Conservation (phyloP, 2,797 vertebrate genomes). For the Epinephelus malabaricus region DNA sequence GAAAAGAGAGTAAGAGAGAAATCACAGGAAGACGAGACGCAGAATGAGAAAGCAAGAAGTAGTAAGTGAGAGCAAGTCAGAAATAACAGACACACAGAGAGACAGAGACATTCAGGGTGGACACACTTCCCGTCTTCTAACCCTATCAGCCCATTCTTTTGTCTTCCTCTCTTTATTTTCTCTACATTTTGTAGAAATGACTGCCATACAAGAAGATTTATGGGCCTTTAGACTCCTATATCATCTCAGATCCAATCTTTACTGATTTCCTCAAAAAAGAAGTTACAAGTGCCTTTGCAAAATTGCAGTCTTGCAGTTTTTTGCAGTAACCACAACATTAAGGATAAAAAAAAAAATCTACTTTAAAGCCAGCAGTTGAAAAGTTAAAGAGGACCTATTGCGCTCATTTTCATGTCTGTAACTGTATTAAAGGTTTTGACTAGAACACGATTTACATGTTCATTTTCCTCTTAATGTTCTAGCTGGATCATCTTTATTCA, state of each 20-base stretch:
- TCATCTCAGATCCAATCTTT: constrained; percentile 39
- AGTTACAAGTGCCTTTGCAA: constrained; percentile 9
- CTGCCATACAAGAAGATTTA: constrained; percentile 60
- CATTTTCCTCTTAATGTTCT: too few relatives aligned
- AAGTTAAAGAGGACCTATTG: too few relatives aligned
- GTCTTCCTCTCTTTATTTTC: constrained; percentile 52
- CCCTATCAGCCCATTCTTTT: constrained; percentile 39
- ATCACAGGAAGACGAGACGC: not conserved
- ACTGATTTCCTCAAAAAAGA: constrained; percentile 50
- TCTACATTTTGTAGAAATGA: constrained; percentile 53
- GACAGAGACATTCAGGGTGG: constrained; percentile 27
- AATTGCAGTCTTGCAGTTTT: constrained; percentile 26
- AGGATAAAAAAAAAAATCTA: not conserved
- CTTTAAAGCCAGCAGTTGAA: too few relatives aligned
- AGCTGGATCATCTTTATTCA: too few relatives aligned
- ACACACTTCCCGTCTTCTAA: constrained; percentile 26
- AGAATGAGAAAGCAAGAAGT: constrained; percentile 45
- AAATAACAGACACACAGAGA: constrained; percentile 17
- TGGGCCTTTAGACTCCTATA: constrained; percentile 31
- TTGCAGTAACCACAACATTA: not conserved
- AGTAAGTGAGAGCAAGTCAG: constrained; percentile 30
- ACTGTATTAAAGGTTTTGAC: too few relatives aligned
- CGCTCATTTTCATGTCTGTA: too few relatives aligned
- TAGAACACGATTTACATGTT: too few relatives aligned
- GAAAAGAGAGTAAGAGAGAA: constrained; percentile 26